Conservation (phyloP, 2,797 vertebrate genomes). For the Rhinella marina region DNA sequence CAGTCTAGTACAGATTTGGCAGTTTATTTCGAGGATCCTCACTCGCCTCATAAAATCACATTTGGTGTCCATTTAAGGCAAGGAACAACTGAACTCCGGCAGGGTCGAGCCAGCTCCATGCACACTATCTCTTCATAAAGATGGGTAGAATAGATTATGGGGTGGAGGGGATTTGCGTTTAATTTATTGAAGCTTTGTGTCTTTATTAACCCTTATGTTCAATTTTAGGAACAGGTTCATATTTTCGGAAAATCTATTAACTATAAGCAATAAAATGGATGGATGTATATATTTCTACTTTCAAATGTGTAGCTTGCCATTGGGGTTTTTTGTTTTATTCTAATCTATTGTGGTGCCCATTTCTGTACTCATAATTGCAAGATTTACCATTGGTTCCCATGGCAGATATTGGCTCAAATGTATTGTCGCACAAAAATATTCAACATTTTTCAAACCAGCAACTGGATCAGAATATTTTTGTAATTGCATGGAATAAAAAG, state of each 20-base stretch:
- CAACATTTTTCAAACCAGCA: no score
- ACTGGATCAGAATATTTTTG: no score
- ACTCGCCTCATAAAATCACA: background rate
- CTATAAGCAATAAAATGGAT: background rate
- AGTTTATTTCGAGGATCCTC: background rate
- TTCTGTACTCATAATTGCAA: background rate
- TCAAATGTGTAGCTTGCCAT: background rate
- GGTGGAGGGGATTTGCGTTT: background rate
- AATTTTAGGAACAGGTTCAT: background rate
- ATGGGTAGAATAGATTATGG: background rate
- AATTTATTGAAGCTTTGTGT: background rate
- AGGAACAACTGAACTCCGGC: background rate
- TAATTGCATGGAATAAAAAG: no score
- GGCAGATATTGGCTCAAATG: background rate
- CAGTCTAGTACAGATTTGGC: background rate
- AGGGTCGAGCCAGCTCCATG: background rate
- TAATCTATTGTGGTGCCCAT: no score
- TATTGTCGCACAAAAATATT: no score
- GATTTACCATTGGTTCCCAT: background rate
- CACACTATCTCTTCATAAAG: background rate
- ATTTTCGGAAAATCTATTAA: background rate
- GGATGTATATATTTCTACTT: background rate
- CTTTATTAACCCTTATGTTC: background rate
- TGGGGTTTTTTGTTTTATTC: background rate
- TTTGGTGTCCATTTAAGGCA: constrained; percentile 36